A percentile compares a stretch with the other conserved stretches of the same genome.
These are phyloP conservation scores for Dinomys branickii DNA, from an alignment of 2,113 vertebrate species.

Conservation along the genomic window DNA sequence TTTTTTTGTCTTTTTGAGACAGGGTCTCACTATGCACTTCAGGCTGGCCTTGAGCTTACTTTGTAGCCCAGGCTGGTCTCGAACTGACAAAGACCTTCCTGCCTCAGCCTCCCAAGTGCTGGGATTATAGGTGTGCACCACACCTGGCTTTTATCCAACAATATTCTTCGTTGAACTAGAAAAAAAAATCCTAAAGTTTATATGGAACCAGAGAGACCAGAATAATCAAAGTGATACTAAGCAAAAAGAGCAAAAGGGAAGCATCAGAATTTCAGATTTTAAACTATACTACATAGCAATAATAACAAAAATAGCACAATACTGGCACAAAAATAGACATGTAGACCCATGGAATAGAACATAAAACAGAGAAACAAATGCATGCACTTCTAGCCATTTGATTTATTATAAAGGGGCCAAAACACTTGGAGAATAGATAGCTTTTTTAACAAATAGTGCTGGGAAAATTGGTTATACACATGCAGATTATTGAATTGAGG, in stretches of 20 bases:
- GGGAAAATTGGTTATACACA: background rate
- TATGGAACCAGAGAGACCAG: background rate
- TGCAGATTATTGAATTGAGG: background rate
- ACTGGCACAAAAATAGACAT: background rate
- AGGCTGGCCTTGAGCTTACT: no score
- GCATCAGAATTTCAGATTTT: background rate
- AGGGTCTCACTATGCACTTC: no score
- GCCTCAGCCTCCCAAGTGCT: no score
- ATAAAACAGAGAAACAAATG: background rate
- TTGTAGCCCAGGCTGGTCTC: no score
- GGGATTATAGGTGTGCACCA: no score
- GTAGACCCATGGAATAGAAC: background rate
- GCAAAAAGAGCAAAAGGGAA: background rate
- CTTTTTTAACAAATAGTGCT: background rate
- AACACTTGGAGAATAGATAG: background rate
- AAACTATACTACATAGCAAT: background rate
- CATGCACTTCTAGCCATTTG: background rate
- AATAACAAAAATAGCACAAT: background rate
- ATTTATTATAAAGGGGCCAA: background rate
- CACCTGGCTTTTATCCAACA: no score
- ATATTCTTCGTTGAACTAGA: background rate
- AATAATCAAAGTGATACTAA: background rate
- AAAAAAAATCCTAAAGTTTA: background rate
- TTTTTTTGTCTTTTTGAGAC: no score
- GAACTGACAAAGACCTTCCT: no score